Base-by-base conservation (phyloP, 2,888 invertebrate genomes). In the Leptinotarsa peninsularis region DNA sequence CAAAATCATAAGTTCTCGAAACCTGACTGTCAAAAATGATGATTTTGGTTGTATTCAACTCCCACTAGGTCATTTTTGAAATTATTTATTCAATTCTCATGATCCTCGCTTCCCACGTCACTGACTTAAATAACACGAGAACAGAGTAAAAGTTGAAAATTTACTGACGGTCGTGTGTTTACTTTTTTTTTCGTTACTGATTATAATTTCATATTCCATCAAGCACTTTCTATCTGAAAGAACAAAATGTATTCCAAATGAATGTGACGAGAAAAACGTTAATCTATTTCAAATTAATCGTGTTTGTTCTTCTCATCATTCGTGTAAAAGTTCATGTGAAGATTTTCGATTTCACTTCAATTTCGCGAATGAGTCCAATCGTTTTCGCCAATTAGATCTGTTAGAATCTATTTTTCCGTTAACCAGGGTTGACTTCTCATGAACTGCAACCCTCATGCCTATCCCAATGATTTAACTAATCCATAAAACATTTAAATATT, bases 161-260 rank as follows among this genome's bases (percentile, higher is more conserved):
- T 58, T 17, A 27, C 58, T 58, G 13, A 58, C 21, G 23, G 58
- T 58, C 58, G 58, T 58, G 58, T 58, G 21, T 58, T 58, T 14
- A 23, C 23, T 58, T 23, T 58, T 58, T 58, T 54, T n/a, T 54
- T 14, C 23, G 56, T 58, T 58, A 23, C 58, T 58, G 27, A 58
- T 58, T 58, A 58, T 58, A 23, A 27, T 58, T 58, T 58, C 23
- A 58, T 58, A 23, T 58, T 58, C 14, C 58, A 15, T 23, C 23
- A 14, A 23, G 58, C 23, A 14, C 58, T 58, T 58, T 58, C 58
- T 58, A 58, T 4, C 3, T 23, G 15, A 14, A 58, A 58, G 3
- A 23, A 27, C 23, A 23, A 21, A 58, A 58, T 21, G 23, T 23
- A 23, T 21, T 58, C 4, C 23, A 23, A 23, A 58, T 23, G 15